Evolutionary conservation across 2,888 invertebrate species (phyloP), one percentile per base, ranked within the genome.

Genomic region (Bruchidius siliquastri): DNA sequence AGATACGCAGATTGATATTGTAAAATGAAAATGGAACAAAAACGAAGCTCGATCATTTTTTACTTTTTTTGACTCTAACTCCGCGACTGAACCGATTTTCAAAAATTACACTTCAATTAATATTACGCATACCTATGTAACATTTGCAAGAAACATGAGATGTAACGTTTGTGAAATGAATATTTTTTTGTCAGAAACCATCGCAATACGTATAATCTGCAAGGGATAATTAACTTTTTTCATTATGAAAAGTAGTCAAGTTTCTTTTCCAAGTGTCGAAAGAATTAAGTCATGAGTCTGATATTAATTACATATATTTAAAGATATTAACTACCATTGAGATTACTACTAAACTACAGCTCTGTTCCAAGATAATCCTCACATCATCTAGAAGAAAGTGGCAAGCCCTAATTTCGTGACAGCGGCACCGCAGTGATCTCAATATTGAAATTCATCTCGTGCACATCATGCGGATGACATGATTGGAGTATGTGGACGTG

Each of bases 401-500:
- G 49, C 8, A 49, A 49, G 49, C 49, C 18, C 49, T 49, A 49
- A 49, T 49, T 8, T 49, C 49, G 18, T 49, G 49, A 49, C 49
- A 49, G 1, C n/a, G n/a, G n/a, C n/a, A n/a, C n/a, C 49, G 3
- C 49, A 49, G 49, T 49, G 49, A 49, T 8, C 49, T 3, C 13
- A 13, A 1, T 49, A 49, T 49, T 49, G 13, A 49, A 49, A 49
- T 49, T 3, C 49, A 49, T 49, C 49, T 49, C 18, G 18, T 13
- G 49, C 49, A 1, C 49, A 13, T 49, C 49, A 13, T 13, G 18
- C 6, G 13, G 49, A 49, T 49, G 49, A 49, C 49, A 49, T 49
- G 49, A 80, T 77, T 78, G 76, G 76, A 78, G 49, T 18, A 49
- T 18, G 3, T 49, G 75, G 83, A 83, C 84, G 83, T 84, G 84